Base-by-base conservation (phyloP, 2,797 vertebrate genomes). In the Coregonus suidteri region DNA sequence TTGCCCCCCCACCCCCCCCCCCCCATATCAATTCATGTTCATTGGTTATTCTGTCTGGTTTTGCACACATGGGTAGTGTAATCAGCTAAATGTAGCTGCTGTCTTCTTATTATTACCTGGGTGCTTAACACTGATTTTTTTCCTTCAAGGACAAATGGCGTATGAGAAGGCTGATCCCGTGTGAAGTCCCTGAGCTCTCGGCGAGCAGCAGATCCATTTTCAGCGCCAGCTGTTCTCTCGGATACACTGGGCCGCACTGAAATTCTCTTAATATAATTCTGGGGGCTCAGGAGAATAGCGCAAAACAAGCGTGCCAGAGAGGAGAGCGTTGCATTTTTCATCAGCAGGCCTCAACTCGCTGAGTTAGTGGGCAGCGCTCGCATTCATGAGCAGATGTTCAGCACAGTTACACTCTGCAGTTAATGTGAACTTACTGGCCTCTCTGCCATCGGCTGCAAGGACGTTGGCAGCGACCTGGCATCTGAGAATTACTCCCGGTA, bases 341-440 rank as follows among this genome's bases (percentile, higher is more conserved):
- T 99, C 96, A 96, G 95, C 92, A 95, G 88, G 96, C 94, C 95
- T 95, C 94, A 94, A 93, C 82, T 88, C 92, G 87, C 95, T 92
- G 95, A 94, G 95, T 96, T 94, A 95, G 96, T 94, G 96, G 97
- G 96, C 97, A 96, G 94, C 92, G 90, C 95, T 93, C 95, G 97
- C 97, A 97, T 98, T 98, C 96, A 97, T 97, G 98, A 97, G 97
- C 98, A 99, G 98, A 99, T 99, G 98, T 99, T 99, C 97, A 94
- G 96, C 76, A 95, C 95, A 95, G 97, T 96, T 96, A 94, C 83
- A 90, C 97, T 94, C 97, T 79, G 94, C 96, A 95, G 98, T 96
- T 96, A 96, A 95, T 95, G 93, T 97, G 97, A 98, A 98, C 98
- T 95, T 94, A 90, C 95, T 96, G 97, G 96, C 97, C 97, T 95